Conservation (phyloP, 2,888 invertebrate genomes). For the Oasisia sp. region DNA sequence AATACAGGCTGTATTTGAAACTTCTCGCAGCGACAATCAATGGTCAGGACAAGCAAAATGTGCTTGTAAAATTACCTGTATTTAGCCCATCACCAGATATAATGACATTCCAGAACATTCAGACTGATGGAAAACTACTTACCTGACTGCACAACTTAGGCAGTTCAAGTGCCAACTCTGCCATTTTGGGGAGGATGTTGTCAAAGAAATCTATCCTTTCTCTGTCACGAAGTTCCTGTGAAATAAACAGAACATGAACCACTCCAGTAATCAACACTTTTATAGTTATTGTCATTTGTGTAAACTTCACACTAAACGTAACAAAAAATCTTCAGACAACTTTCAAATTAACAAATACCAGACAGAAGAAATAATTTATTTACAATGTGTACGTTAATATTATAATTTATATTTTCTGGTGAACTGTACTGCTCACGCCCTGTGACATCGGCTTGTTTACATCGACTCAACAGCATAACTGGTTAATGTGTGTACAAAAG, state of each 20-base stretch:
- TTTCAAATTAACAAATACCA: too few species aligned
- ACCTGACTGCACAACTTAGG: constrained; percentile 78
- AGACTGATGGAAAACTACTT: constrained; percentile 49
- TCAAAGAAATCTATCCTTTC: constrained; percentile 57
- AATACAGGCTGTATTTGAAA: too few species aligned
- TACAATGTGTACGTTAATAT: too few species aligned
- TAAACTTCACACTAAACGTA: not conserved
- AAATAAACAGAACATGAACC: not conserved
- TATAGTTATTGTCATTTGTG: not conserved
- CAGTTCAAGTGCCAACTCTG: constrained; percentile 80
- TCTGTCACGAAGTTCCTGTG: constrained; percentile 73
- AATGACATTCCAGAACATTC: not conserved
- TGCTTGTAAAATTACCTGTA: not conserved
- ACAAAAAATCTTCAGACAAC: not conserved
- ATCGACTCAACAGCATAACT: too few species aligned
- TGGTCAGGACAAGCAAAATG: too few species aligned
- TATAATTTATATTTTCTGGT: too few species aligned
- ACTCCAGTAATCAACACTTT: not conserved
- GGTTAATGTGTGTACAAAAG: too few species aligned
- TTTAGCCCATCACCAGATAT: not conserved
- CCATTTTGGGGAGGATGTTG: constrained; percentile 79
- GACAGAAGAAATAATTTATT: too few species aligned
- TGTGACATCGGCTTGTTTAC: too few species aligned
- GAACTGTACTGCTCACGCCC: too few species aligned
- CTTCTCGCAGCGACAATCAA: too few species aligned